A percentile compares a stretch with the other conserved stretches of the same genome.
Conservation (phyloP, 2,888 invertebrate genomes). For the Pachydiplax longipennis region DNA sequence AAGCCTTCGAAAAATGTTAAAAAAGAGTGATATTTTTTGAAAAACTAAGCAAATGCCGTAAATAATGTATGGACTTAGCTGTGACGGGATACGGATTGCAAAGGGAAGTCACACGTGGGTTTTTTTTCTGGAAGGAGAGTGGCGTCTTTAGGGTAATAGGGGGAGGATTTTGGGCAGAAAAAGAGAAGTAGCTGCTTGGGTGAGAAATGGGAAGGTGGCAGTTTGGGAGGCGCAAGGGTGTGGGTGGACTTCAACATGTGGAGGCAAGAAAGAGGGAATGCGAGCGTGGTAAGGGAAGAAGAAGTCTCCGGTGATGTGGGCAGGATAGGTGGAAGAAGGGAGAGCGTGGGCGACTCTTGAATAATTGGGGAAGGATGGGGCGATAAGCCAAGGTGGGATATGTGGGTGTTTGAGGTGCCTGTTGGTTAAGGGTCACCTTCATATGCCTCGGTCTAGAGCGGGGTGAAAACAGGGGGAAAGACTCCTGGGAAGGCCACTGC, state of each 20-base stretch:
- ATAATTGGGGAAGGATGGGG: conserved; percentile 31
- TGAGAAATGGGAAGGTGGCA: background rate
- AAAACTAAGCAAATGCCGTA: no score
- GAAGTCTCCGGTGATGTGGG: background rate
- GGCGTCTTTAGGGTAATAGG: background rate
- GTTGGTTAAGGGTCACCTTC: conserved; percentile 31
- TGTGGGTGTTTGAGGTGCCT: conserved; percentile 29
- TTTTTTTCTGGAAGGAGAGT: background rate
- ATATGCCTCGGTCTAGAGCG: background rate
- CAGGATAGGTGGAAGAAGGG: background rate
- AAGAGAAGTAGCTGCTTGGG: background rate
- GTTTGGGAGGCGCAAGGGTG: background rate
- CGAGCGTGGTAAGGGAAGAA: background rate
- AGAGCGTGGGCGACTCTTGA: conserved; percentile 31
- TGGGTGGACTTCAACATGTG: background rate
- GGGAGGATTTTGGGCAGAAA: background rate
- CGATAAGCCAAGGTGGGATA: conserved; percentile 13
- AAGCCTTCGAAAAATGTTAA: no score
- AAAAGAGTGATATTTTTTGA: no score
- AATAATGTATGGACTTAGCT: no score
- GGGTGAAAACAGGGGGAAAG: background rate
- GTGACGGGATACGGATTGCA: background rate
- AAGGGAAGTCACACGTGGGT: background rate
- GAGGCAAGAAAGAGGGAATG: background rate
- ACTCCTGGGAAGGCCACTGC: background rate